Evolutionary conservation across 2,113 vertebrate species (phyloP), one percentile per base, ranked within the genome.

Genomic region (Hippocampus zosterae): DNA sequence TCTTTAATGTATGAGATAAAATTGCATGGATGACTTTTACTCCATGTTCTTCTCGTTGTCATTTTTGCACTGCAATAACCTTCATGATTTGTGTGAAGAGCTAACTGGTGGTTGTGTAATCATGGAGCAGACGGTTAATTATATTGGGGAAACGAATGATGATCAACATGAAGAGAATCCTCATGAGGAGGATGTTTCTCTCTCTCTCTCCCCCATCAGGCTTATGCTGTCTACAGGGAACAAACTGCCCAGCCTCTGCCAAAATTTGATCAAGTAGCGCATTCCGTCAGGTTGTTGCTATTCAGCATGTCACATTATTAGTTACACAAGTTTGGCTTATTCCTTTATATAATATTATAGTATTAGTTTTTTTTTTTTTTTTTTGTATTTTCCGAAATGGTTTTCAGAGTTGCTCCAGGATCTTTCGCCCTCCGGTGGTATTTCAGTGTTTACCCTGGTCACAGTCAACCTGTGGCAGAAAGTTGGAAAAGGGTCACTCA

Each of bases 361-460:
- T 25, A 23, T 56, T n/a, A 59, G 5, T 19, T 13, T 27, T 11
- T 60, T 3, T 33, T 60, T 18, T 33, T 3, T 27, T 1, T 3
- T 60, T 29, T 29, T 12, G 4, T 10, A 3, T 12, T 11, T 25
- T 57, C 27, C 6, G 15, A 33, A 33, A 27, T 57, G 55, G 27
- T 33, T 60, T 29, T 60, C 18, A 60, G 27, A 60, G 33, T 33
- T 64, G 16, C 59, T 37, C 44, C 16, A 50, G 65, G 8, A 8
- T 50, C 29, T 25, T 16, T 63, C 13, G 8, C 41, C 2, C 7
- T 46, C 18, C 3, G 23, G 13, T 3, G 9, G 23, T 6, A 27
- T 71, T 62, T 67, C 23, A 67, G 8, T 8, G 13, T 65, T 68
- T 68, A 3, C 50, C 23, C 65, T 52, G 52, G 59, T 42, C 27